Conservation (phyloP, 1,140 invertebrate species). For the Cepaea nemoralis region DNA sequence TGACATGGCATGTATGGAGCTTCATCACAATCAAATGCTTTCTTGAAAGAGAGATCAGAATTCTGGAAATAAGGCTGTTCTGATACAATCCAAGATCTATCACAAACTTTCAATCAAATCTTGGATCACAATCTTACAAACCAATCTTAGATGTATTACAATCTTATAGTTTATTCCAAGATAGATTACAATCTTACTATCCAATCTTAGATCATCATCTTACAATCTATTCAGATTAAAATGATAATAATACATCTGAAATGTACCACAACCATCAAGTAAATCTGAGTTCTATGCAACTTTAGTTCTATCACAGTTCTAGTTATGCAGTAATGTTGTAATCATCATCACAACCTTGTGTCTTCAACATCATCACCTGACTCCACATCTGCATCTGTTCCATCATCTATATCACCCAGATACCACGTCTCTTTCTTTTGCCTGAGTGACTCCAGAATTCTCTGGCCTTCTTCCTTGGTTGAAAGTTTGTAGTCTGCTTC, state of each 20-base stretch:
- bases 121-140: too few species aligned
- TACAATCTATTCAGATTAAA: too few species aligned
- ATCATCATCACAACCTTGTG: constrained; percentile 34
- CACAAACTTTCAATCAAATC: too few species aligned
- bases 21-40: background rate
- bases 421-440: background rate
- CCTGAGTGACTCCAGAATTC: constrained; percentile 31
- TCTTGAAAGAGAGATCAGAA: background rate
- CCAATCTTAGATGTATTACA: constrained; percentile 36
- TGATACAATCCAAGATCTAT: too few species aligned
- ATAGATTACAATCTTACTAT: too few species aligned
- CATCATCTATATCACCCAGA: constrained; percentile 8
- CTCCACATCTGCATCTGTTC: constrained; percentile 40
- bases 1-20: too few species aligned
- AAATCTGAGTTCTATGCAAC: too few species aligned
- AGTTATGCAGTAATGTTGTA: constrained; percentile 38
- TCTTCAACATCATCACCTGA: constrained; percentile 10
- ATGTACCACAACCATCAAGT: too few species aligned
- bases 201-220: too few species aligned
- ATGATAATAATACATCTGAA: too few species aligned
- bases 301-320: constrained; percentile 50
- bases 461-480: background rate
- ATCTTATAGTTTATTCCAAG: constrained; percentile 38
- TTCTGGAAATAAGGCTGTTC: background rate
- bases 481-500: background rate